Evolutionary conservation across 2,888 invertebrate species (phyloP), one percentile per base, ranked within the genome.

Genomic region (Lagria hirta): DNA sequence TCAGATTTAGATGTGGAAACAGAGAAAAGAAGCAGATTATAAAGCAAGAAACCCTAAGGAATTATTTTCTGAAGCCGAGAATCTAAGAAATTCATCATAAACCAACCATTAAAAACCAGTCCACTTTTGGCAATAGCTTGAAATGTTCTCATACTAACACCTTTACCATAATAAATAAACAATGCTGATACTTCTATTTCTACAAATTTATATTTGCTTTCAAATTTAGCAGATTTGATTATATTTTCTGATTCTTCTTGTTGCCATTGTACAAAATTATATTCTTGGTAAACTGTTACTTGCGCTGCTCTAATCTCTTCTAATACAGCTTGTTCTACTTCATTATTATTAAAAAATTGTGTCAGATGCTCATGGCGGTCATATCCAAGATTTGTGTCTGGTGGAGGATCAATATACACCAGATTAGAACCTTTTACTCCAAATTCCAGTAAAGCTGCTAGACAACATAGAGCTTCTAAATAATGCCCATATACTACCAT

Each of bases 401-500:
- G 33, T 48, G 75, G 77, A 0, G 81, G 76, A 53, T 81, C 80
- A 1, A 87, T 75, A 32, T 84, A 75, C 2, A 76, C 67, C 7
- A 88, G 81, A 54, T 76, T 73, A 3, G 72, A 61, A 0, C 77
- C 73, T 0, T 74, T 66, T 0, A 86, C 62, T 1, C 82, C 82
- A 47, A 75, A 70, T 17, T 79, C 75, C 6, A 86, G 54, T 17
- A 89, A 69, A 0, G 81, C 78, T 10, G 79, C 75, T 4, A 88
- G 57, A 55, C 86, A 83, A 52, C 81, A 79, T 57, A 81, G 84
- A 0, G 82, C 78, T 54, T 84, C 77, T 29, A 87, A 66, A 17
- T 75, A 76, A 10, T 76, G 72, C 0, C 89, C 88, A 59, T 88
- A 87, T 0, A 89, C 78, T 2, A 83, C 61, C 47, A 65, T 70